Evolutionary conservation across 2,113 vertebrate genomes (phyloP).

Genomic region (Orthonyx spaldingii): DNA sequence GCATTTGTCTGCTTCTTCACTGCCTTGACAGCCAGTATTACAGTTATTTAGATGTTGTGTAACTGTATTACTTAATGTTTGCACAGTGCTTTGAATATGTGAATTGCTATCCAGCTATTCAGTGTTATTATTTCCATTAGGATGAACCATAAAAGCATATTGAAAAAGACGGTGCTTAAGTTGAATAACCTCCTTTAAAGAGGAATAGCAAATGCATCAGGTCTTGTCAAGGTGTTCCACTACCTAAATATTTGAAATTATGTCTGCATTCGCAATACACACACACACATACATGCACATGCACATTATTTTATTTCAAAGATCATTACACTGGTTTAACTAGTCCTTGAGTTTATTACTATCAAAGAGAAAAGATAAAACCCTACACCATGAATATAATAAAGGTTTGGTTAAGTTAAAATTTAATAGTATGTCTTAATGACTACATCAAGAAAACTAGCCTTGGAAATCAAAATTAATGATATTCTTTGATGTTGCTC

Average conservation of each 20-base stretch:
- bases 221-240: background rate
- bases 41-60: slow-evolving; percentile 56
- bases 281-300: fast-evolving
- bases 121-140: slow-evolving; percentile 29
- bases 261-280: background rate
- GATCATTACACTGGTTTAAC: background rate
- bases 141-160: background rate
- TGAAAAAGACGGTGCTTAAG: background rate
- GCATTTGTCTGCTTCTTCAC: background rate
- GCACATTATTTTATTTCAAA: background rate
- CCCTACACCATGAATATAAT: background rate
- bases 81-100: slow-evolving; percentile 27
- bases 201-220: background rate
- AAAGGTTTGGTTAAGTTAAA: background rate
- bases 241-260: background rate
- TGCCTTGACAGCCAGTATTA: slow-evolving; percentile 54
- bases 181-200: background rate
- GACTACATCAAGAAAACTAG: background rate
- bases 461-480: background rate
- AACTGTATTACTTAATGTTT: slow-evolving; percentile 56
- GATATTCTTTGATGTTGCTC: background rate
- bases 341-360: background rate
- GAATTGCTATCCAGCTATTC: slow-evolving; percentile 47
- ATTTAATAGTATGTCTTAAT: background rate
- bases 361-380: background rate